phyloP scores from a whole-genome alignment of 2,113 vertebrate genomes.

The Lophochroa leadbeateri region DNA sequence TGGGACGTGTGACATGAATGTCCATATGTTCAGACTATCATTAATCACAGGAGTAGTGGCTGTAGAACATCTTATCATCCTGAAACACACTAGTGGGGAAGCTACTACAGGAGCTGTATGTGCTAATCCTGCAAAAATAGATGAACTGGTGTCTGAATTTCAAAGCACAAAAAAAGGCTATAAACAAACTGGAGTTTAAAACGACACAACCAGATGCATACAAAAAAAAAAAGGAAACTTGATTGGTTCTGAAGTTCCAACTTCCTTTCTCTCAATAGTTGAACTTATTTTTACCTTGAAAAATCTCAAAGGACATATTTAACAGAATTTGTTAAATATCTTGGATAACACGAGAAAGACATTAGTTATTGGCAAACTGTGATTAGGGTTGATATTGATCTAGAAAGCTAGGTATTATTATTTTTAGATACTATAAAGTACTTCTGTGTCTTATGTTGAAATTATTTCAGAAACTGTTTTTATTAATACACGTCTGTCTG shows the following conservation, averaged over 20 bases:
- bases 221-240: background rate
- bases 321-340: background rate
- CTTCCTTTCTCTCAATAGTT: background rate
- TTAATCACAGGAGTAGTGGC: background rate
- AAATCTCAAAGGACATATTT: background rate
- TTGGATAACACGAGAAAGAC: conserved; percentile 5
- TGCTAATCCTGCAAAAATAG: background rate
- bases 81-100: background rate
- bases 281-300: background rate
- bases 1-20: rapidly evolving
- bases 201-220: background rate
- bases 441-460: conserved; percentile 23
- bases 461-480: conserved; percentile 53
- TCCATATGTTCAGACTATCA: rapidly evolving
- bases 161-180: background rate
- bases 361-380: background rate
- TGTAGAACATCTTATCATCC: background rate
- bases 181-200: background rate
- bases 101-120: background rate
- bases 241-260: background rate
- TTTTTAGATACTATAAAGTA: background rate
- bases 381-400: conserved; percentile 45
- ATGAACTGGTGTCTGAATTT: background rate
- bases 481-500: conserved; percentile 51
- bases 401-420: conserved; percentile 18